Conservation (phyloP, 2,797 vertebrate species). For the Dendrocincla fuliginosa region DNA sequence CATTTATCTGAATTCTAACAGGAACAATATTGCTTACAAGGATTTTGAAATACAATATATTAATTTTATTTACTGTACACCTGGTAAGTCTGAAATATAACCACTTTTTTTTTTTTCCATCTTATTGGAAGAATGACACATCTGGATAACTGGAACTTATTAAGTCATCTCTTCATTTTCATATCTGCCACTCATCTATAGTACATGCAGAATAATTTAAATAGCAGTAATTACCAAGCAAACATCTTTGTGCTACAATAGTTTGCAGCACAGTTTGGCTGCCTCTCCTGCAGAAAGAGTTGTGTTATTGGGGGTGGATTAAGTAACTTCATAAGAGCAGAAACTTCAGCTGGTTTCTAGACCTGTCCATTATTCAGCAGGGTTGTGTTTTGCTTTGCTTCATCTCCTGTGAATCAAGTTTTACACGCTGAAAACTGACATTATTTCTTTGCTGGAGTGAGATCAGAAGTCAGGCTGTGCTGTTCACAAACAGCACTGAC, state of each 20-base stretch:
- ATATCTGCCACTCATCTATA: not conserved
- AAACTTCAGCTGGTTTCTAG: not conserved
- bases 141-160: not conserved
- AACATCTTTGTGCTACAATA: not conserved
- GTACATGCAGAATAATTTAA: not conserved
- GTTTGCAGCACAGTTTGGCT: not conserved
- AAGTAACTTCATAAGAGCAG: not conserved
- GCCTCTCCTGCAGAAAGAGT: not conserved
- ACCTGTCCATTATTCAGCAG: not conserved
- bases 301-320: not conserved
- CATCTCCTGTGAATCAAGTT: not conserved
- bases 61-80: slow-evolving; percentile 49
- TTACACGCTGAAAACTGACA: not conserved
- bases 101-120: not conserved
- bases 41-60: slow-evolving; percentile 8
- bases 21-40: not conserved
- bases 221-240: slow-evolving; percentile 6
- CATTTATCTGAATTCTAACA: slow-evolving; percentile 45
- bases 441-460: not conserved
- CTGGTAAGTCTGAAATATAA: slow-evolving; percentile 3
- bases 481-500: not conserved
- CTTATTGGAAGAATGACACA: not conserved
- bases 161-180: slow-evolving; percentile 26
- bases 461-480: not conserved
- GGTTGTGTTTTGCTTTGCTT: not conserved